Conservation (phyloP, 2,888 invertebrate genomes). For the Neria commutata region DNA sequence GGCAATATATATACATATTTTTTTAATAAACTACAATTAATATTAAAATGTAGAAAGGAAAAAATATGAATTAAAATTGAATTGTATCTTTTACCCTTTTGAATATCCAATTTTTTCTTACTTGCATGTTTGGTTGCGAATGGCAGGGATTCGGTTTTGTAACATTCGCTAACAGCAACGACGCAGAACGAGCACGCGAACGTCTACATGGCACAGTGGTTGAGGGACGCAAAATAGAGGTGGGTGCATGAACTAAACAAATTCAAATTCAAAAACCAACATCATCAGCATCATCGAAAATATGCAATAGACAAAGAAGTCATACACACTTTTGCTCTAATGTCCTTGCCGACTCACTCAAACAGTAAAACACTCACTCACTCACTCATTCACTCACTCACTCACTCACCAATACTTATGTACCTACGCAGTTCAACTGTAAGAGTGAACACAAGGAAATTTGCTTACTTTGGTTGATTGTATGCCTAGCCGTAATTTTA, state of each 20-base stretch:
- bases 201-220: constrained; percentile 99
- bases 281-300: constrained; percentile 25
- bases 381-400: too few species aligned
- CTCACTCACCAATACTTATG: constrained; percentile 18
- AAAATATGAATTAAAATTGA: too few species aligned
- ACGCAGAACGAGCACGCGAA: constrained; percentile 99
- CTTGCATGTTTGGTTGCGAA: constrained; percentile 55
- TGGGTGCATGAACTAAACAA: constrained; percentile 84
- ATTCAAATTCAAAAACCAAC: constrained; percentile 57
- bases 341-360: constrained; percentile 20
- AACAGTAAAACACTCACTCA: constrained; percentile 20
- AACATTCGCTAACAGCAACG: constrained; percentile 99
- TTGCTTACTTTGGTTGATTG: too few species aligned
- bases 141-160: constrained; percentile 99
- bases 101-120: constrained; percentile 47
- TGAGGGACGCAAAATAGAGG: constrained; percentile 99
- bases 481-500: not conserved
- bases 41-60: too few species aligned
- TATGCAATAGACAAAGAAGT: too few species aligned
- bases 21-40: too few species aligned
- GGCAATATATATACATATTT: too few species aligned
- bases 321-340: too few species aligned
- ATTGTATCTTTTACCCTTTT: constrained; percentile 50
- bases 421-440: not conserved
- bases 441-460: too few species aligned